Evolutionary conservation across 2,888 invertebrate species (phyloP), one percentile per base, ranked within the genome.

Genomic region (Epistrophe grossulariae): DNA sequence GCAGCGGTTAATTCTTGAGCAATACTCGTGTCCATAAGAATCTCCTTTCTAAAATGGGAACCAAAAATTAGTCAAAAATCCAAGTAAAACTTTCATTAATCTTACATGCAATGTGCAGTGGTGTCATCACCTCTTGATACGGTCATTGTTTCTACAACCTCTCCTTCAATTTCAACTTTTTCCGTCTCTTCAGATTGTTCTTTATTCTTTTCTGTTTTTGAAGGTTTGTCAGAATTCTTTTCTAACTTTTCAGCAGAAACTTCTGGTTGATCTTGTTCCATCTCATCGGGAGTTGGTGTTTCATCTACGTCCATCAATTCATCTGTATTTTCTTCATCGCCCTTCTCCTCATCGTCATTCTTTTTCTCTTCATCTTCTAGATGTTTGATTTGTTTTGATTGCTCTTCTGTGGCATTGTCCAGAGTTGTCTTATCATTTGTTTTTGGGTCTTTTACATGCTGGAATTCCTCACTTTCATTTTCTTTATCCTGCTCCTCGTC

Each of bases 381-480:
- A 81, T 95, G 94, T n/a, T 95, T 94, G 8, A 93, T 89, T 88
- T 92, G 89, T 70, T 92, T 93, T 0, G 96, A 96, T 93, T 98
- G 98, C 88, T 98, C 98, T 92, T 97, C 95, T 0, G 96, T 97
- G 0, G 97, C 97, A 68, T 95, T 95, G 89, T 97, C 97, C 88
- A 96, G 91, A 3, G 95, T 94, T 91, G 97, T 96, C 76, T 96
- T 94, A 90, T 97, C 96, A 88, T 94, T 94, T 80, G 95, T 94
- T 84, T 96, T 96, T 0, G 96, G 95, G 88, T 97, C 96, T 90
- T 96, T 96, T 4, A 98, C 96, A 91, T 98, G 98, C 91, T 98
- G 96, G 92, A 96, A 98, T 85, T 96, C 94, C 81, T 97, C 96
- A 3, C 93, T 91, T 13, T 94, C 93, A 19, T 94, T 93, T 13